Evolutionary conservation across 2,113 vertebrate species (phyloP), one percentile per base, ranked within the genome.

Genomic region (Notechis scutatus): DNA sequence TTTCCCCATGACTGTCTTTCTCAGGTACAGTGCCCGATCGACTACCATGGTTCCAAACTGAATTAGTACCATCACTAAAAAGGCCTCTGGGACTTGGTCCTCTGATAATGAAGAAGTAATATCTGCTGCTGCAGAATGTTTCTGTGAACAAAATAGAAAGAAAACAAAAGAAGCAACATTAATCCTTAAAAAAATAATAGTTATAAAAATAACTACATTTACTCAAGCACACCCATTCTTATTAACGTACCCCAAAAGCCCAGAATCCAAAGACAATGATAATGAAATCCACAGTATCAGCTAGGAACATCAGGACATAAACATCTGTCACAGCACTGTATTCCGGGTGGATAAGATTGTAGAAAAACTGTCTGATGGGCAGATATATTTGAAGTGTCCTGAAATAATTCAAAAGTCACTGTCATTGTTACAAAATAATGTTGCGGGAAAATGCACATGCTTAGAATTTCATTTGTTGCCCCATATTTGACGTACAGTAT

Each of bases 41-140:
- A 99, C 99, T 90, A 99, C 98, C 99, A 99, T 99, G 92, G 99
- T 99, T 52, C 99, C 98, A 94, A 99, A 99, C 97, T 99, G 99
- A 96, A 99, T 99, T 94, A 99, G 98, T 3, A 99, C 99, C 99
- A 99, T 99, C 94, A 99, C 99, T 94, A 99, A 96, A 96, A 99
- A 99, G 0, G 99, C 98, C 93, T 98, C 98, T 0, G 99, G 99
- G 2, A 99, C 99, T 96, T 99, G 99, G 96, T 99, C 99, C 93
- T 99, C 99, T 0, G 99, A 99, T 91, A 99, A 96, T 0, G 99
- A 99, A 12, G 99, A 99, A 0, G 99, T 99, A 95, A 99, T 99
- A 93, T 99, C 99, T 69, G 99, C 99, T 0, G 98, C 98, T 6
- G 99, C 98, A 1, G 99, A 99, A 94, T 99, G 98, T 99, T 99